Base-by-base conservation (phyloP, 2,113 vertebrate species). In the Pseudopodoces humilis region DNA sequence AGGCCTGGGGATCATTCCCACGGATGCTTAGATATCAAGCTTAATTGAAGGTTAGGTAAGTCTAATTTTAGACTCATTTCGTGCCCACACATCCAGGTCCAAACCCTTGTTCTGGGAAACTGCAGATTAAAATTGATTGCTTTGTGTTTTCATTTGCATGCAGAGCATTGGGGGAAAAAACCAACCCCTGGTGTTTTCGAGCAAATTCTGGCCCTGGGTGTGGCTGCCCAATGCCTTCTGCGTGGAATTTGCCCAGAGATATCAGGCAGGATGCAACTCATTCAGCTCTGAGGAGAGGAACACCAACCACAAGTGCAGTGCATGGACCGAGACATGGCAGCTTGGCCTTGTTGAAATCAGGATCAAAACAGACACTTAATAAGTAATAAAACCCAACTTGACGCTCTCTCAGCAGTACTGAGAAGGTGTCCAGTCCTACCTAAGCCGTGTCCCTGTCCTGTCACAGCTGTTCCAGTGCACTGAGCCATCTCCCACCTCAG, bases 41-140 rank as follows among this genome's bases (percentile, higher is more conserved):
- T 92, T 94, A 96, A 92, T 83, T 93, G 90, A 75, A 84, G 71
- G 88, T 82, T 94, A 96, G 80, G 76, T 65, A 90, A 92, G n/a
- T 83, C 88, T 93, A 95, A 93, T 83, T 71, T 96, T 96, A 94
- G 93, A 35, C 50, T 88, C 27, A 68, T 71, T 81, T 60, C 27
- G 5, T 86, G 64, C 56, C 88, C 58, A 67, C 56, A 63, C 23
- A 35, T 67, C 79, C 85, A 94, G 72, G 59, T 77, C 71, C 84
- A 92, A 92, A 84, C 67, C 79, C 82, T 89, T 76, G 78, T 70
- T 75, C 83, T 83, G 86, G 47, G 47, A 90, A 92, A 64, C n/a
- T 60, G 44, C 67, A 70, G 78, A 86, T 65, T 59, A 33, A 94
- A 79, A 76, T 7, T 78, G 63, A 60, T 69, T 70, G 59, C 56